Evolutionary conservation across 2,797 vertebrate species (phyloP), one percentile per base, ranked within the genome.

Genomic region (Catharus ustulatus): DNA sequence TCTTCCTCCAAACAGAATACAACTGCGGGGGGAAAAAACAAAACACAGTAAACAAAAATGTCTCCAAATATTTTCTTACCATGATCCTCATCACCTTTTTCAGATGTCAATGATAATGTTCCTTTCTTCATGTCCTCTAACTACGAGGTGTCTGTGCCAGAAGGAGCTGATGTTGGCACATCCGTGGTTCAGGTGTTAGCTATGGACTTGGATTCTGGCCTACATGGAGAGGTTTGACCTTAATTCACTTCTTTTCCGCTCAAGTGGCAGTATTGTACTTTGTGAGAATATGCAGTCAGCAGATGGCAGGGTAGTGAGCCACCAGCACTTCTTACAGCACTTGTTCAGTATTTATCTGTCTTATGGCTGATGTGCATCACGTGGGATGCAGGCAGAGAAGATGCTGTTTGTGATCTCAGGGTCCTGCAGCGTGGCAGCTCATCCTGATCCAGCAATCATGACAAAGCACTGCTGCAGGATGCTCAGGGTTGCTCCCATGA

Each of bases 71-170:
- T 71, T 71, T 88, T 84, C 73, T 95, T 67, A 84, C 40, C 0
- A 0, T 78, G 24, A 29, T 72, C 6, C 18, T 48, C 38, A 55
- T 72, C 66, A 40, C 46, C 30, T 94, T 94, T 93, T 59, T 42
- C 97, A 99, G 99, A 99, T 80, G 98, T 99, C 62, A 99, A 99
- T 89, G 99, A 99, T 96, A 99, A 99, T 11, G 98, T 99, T 62
- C 99, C 99, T 7, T 99, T 99, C 97, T 99, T 99, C 92, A 67
- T 98, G 95, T 98, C 98, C 15, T 98, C 98, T 89, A 98, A 98
- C 55, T 99, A 99, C 6, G 98, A 99, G 96, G 98, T 97, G 66
- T 98, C 98, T 6, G 98, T 99, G 57, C 98, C 98, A 4, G 99
- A 99, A 91, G 98, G 98, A 42, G 98, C 98, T 3, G 97, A 97